Percentiles rank a stretch among this genome's conserved stretches.
These are phyloP conservation scores for Calameuta idolon DNA, from an alignment of 2,888 invertebrate genomes.

Conservation along the genomic window DNA sequence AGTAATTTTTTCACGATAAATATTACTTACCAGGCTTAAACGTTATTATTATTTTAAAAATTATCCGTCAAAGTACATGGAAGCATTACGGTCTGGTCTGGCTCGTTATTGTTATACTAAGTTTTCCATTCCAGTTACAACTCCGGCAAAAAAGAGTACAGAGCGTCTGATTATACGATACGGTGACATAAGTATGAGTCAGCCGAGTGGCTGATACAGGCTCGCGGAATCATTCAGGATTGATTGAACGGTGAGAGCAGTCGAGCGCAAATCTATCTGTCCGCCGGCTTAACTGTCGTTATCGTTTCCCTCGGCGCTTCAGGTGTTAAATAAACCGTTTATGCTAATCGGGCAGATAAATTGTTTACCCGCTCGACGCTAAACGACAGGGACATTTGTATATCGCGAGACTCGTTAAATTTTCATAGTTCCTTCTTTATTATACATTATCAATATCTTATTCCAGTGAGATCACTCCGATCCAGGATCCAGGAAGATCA, in stretches of 20 bases:
- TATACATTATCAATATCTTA: neutral
- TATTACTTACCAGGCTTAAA: neutral
- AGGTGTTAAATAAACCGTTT: conserved; percentile 47
- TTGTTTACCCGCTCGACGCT: neutral
- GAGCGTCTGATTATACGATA: neutral
- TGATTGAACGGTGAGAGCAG: conserved; percentile 32
- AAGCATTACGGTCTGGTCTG: neutral
- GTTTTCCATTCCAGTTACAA: neutral
- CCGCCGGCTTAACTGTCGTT: conserved; percentile 17
- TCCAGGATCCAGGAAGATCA: neutral
- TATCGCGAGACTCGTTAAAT: neutral
- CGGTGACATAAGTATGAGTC: conserved; percentile 7
- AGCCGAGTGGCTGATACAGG: neutral
- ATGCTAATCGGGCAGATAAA: conserved; percentile 38
- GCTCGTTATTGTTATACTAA: neutral
- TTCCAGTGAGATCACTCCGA: neutral
- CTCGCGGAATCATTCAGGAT: conserved; percentile 12
- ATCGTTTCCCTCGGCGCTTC: conserved; percentile 33
- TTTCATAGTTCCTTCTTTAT: neutral
- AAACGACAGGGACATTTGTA: neutral
- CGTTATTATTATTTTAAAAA: neutral
- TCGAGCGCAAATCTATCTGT: conserved; percentile 31
- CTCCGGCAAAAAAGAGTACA: neutral
- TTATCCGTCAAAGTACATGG: neutral
- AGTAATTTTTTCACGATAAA: neutral